Percentiles rank a stretch among this genome's conserved stretches.
phyloP scores from a whole-genome alignment of 2,113 vertebrate species.

The Myodes glareolus region DNA sequence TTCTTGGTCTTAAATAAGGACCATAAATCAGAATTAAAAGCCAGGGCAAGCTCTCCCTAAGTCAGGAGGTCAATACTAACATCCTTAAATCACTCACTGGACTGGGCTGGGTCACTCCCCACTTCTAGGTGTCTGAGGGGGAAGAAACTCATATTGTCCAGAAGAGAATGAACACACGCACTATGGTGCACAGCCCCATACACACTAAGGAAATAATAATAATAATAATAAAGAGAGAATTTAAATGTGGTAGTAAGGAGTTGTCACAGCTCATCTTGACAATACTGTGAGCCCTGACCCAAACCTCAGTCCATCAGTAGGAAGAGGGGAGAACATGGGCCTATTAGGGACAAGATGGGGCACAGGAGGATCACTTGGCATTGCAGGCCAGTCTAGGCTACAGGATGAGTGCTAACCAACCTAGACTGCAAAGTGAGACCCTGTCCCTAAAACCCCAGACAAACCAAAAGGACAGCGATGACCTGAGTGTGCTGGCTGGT shows the following conservation, averaged over 20 bases:
- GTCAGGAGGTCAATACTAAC: neutral
- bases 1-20: neutral
- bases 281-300: neutral
- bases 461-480: neutral
- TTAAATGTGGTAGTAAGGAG: neutral
- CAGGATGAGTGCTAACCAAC: neutral
- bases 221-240: neutral
- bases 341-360: neutral
- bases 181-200: neutral
- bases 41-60: neutral
- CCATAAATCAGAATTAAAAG: conserved; percentile 43
- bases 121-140: neutral
- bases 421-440: neutral
- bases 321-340: neutral
- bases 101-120: no score
- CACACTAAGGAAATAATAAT: no score
- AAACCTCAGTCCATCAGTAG: neutral
- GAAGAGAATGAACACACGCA: neutral
- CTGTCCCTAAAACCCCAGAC: neutral
- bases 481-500: rapidly evolving
- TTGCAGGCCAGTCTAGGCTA: neutral
- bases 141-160: no score
- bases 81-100: conserved; percentile 40
- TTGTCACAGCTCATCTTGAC: neutral
- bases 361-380: neutral